Base-by-base conservation (phyloP, 2,797 vertebrate species). In the Melanotaenia pygmaea region DNA sequence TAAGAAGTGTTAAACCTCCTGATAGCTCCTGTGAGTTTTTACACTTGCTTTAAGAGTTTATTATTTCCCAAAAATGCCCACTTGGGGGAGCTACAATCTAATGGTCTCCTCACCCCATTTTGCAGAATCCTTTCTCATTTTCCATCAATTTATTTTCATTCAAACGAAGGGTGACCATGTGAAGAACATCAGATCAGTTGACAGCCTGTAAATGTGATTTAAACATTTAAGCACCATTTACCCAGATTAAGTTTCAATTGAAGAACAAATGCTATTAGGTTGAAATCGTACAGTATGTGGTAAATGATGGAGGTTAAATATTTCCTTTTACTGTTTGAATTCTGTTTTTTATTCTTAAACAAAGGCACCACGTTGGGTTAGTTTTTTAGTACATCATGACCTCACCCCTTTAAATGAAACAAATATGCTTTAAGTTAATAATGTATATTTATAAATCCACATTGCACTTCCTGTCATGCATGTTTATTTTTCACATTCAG, bases 141-240 rank as follows among this genome's bases (percentile, higher is more conserved):
- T 82, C 87, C 86, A 56, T 89, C 91, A 92, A 91, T 93, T 91
- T 90, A 92, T 93, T 92, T 92, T 91, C 87, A 92, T 94, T 91
- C 91, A 94, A 93, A 93, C 89, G 90, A 94, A 92, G 93, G 93
- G 92, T 93, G 93, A 90, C 91, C 91, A 94, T 93, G 93, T 94
- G 93, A 92, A 89, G 92, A 93, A 92, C 91, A 93, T 91, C 90
- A 92, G 90, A 93, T 93, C 92, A 94, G 91, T 93, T 93, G 93
- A 93, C 91, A 94, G 91, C 91, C 91, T 94, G 93, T 91, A 93
- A 93, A 93, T 94, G 92, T 94, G 92, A 94, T 94, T 93, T 93
- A 93, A 93, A 93, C 94, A 94, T 94, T 94, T 94, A 93, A 86
- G 90, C 92, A 92, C 91, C 89, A 93, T 94, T 94, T 93, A 92